Conservation (phyloP, 2,888 invertebrate genomes). For the Anthrax anthrax region DNA sequence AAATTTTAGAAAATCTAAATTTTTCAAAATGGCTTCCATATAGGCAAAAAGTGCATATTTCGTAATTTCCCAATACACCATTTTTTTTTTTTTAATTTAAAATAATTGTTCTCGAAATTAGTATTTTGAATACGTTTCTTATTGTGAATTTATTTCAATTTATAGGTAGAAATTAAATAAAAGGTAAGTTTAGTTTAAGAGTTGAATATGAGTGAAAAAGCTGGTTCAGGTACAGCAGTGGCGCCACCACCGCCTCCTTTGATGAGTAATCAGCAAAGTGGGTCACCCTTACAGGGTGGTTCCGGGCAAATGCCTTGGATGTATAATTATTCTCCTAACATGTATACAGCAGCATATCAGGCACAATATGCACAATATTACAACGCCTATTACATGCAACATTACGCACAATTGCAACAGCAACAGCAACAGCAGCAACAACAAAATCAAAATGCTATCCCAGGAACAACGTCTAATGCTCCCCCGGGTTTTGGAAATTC, state of each 20-base stretch:
- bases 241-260: constrained; percentile 5
- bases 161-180: neutral
- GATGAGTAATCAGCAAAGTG: neutral
- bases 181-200: constrained; percentile 7
- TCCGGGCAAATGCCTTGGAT: constrained; percentile 8
- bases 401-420: constrained; percentile 16
- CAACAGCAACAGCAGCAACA: constrained; percentile 19
- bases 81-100: too few species aligned
- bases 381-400: constrained; percentile 14
- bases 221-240: constrained; percentile 10
- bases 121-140: too few species aligned
- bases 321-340: constrained; percentile 9
- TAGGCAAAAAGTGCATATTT: too few species aligned
- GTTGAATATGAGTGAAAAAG: constrained; percentile 11
- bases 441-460: constrained; percentile 16
- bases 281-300: constrained; percentile 2
- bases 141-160: too few species aligned
- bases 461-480: constrained; percentile 29
- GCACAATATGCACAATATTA: constrained; percentile 14
- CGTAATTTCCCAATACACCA: too few species aligned
- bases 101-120: too few species aligned
- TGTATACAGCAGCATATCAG: constrained; percentile 10
- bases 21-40: too few species aligned
- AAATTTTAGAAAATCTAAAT: too few species aligned
- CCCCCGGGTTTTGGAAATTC: constrained; percentile 38